A percentile compares a stretch with the other conserved stretches of the same genome.
phyloP scores from a whole-genome alignment of 2,113 vertebrate genomes.

The Empidonax alnorum region DNA sequence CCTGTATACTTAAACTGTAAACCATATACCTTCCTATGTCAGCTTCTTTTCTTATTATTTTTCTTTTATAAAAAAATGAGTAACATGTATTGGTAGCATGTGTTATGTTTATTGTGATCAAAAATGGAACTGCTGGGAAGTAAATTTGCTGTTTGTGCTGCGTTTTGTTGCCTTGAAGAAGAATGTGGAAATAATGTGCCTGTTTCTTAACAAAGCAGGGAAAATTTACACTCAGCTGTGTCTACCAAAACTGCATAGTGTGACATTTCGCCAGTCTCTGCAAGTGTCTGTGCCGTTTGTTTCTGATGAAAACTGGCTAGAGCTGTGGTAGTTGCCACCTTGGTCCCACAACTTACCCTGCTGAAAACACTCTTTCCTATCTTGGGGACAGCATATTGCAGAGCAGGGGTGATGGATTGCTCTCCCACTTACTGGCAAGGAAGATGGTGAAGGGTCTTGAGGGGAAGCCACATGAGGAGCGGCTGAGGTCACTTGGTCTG shows the following conservation, averaged over 20 bases:
- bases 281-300: background rate
- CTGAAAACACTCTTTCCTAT: background rate
- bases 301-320: background rate
- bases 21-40: background rate
- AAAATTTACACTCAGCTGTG: background rate
- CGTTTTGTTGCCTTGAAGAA: background rate
- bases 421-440: background rate
- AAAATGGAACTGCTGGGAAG: background rate
- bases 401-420: background rate
- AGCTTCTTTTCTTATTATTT: background rate
- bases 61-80: background rate
- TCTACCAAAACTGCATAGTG: accelerated
- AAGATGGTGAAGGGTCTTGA: too few relatives aligned
- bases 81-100: background rate
- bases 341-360: background rate
- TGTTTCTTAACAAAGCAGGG: background rate
- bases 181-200: background rate
- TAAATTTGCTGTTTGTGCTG: background rate
- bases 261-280: background rate
- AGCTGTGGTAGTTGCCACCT: background rate
- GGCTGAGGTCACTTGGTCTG: background rate
- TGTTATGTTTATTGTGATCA: background rate
- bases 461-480: background rate
- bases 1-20: background rate
- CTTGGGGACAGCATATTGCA: background rate